Evolutionary conservation across 1,140 invertebrate species (phyloP).

Genomic region (Brachionus calyciflorus): DNA sequence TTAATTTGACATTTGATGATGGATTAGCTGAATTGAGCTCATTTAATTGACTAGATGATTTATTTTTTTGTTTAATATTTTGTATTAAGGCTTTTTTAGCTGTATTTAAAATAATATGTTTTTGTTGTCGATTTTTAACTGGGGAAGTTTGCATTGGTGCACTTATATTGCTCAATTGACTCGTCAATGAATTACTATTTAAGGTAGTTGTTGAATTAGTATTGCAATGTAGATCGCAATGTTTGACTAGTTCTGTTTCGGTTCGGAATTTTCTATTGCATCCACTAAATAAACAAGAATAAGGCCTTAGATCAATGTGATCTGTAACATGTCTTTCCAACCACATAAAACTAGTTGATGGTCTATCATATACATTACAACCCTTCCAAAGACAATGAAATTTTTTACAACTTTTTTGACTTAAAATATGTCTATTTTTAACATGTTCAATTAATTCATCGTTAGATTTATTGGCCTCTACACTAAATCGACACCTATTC

Average conservation of each 20-base stretch:
- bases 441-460: slow-evolving; percentile 21
- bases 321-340: slow-evolving; percentile 84
- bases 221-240: slow-evolving; percentile 88
- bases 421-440: slow-evolving; percentile 16
- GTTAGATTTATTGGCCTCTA: neutral
- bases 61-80: slow-evolving; percentile 20
- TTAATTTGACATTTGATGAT: neutral
- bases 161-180: neutral
- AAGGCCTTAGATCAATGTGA: slow-evolving; percentile 83
- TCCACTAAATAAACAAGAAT: slow-evolving; percentile 87
- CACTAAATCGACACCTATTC: neutral
- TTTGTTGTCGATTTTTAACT: slow-evolving; percentile 12
- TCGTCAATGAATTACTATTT: neutral
- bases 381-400: slow-evolving; percentile 85
- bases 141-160: neutral
- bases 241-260: slow-evolving; percentile 80
- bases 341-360: slow-evolving; percentile 85
- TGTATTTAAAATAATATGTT: slow-evolving; percentile 5
- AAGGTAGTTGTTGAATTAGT: slow-evolving; percentile 52
- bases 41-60: neutral
- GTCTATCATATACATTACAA: slow-evolving; percentile 88
- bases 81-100: slow-evolving; percentile 15
- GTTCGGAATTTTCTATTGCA: slow-evolving; percentile 85
- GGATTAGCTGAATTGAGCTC: neutral
- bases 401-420: slow-evolving; percentile 66